Evolutionary conservation across 2,797 vertebrate genomes (phyloP).

Genomic region (Ctenosaura bakeri): DNA sequence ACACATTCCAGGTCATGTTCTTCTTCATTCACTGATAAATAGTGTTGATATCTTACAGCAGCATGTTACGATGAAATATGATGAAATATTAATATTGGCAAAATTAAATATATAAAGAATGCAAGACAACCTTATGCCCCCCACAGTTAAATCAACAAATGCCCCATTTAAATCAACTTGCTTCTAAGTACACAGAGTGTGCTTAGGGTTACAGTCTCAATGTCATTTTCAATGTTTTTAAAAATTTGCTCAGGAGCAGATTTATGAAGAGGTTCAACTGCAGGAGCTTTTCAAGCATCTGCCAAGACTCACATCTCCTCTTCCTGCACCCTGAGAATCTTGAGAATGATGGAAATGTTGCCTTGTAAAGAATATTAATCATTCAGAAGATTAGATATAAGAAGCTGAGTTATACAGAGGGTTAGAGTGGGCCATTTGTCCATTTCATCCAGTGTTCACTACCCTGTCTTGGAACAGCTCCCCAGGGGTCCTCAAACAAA

Average conservation of each 20-base stretch:
- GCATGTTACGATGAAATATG: neutral
- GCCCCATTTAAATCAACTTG: neutral
- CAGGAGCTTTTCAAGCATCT: neutral
- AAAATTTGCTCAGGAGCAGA: neutral
- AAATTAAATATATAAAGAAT: neutral
- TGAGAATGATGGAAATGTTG: conserved; percentile 64
- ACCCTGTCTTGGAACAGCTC: neutral
- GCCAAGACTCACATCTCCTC: neutral
- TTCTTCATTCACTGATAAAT: neutral
- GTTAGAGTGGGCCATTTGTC: neutral
- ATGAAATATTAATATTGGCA: no score
- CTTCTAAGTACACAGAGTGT: neutral
- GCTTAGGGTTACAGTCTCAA: neutral
- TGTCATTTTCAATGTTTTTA: neutral
- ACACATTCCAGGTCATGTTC: neutral
- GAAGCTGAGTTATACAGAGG: neutral
- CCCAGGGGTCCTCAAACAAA: conserved; percentile 3
- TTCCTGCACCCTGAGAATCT: neutral
- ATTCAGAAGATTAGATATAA: conserved; percentile 56
- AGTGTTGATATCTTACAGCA: neutral
- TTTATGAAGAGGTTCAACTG: neutral
- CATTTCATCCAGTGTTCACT: neutral
- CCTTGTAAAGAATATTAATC: conserved; percentile 69
- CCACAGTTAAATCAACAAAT: neutral
- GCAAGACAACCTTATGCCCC: neutral